Evolutionary conservation across 2,888 invertebrate species (phyloP), one percentile per base, ranked within the genome.

Genomic region (Eremobia ochroleuca): DNA sequence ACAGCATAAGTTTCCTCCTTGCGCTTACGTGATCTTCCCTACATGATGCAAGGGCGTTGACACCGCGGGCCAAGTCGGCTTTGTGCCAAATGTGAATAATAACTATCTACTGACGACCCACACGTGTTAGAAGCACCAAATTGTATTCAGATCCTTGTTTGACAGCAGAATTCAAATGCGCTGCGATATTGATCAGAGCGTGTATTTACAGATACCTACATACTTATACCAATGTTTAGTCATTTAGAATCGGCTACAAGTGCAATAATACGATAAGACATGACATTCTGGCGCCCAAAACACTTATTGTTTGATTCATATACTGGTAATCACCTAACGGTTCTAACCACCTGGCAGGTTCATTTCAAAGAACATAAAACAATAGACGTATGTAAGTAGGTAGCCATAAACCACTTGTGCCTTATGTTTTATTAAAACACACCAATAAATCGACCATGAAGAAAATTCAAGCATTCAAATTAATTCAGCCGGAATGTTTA

Each of bases 61-160:
- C 94, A 92, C 90, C 89, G 85, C 85, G 85, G 88, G 87, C 89
- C 83, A 89, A 89, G 90, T 89, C 89, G 90, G 92, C 91, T 87
- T 88, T 91, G 93, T 93, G 95, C 95, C 95, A 95, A 95, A 95
- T 93, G 93, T 92, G 93, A 94, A 94, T 94, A 95, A 95, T 94
- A 94, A 94, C 95, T 94, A 94, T 93, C 92, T 93, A 92, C 89
- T 91, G 92, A 91, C 93, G 90, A 90, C 88, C 88, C 89, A 89
- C 90, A 90, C 90, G 87, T 90, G 90, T 90, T 87, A 88, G 83
- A 85, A 87, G 81, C 86, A 88, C 87, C 88, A 90, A 91, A 91
- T 90, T 91, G 90, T 92, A 93, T 92, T 93, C 91, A 92, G 93
- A 93, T 94, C 93, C 94, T 94, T 91, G 94, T 94, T 90, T 91